These are phyloP conservation scores for Ctenoplectra terminalis DNA, from an alignment of 1,140 invertebrate species.

Conservation along the genomic window DNA sequence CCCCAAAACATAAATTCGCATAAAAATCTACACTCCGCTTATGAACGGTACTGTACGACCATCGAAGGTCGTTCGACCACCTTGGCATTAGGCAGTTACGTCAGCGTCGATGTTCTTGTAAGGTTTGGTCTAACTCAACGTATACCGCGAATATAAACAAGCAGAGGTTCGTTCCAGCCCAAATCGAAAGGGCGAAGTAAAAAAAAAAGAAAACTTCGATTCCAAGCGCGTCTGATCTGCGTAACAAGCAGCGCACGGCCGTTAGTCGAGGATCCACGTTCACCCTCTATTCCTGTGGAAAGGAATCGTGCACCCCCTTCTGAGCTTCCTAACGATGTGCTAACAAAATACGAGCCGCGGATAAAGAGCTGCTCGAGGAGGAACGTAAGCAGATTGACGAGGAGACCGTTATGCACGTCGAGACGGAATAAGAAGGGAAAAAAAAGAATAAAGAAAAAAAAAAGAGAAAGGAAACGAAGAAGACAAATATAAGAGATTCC, in stretches of 20 bases:
- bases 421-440: conserved; percentile 39
- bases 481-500: conserved; percentile 49
- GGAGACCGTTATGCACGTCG: conserved; percentile 39
- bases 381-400: conserved; percentile 80
- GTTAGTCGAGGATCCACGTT: conserved; percentile 46
- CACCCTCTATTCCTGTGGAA: conserved; percentile 43
- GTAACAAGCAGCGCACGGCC: conserved; percentile 75
- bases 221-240: conserved; percentile 77
- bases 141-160: background rate
- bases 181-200: background rate
- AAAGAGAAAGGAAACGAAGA: conserved; percentile 16
- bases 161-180: background rate
- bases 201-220: conserved; percentile 69
- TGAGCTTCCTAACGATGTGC: conserved; percentile 80
- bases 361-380: conserved; percentile 72
- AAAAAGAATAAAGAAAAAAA: background rate
- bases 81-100: conserved; percentile 19
- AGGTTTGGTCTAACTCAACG: background rate
- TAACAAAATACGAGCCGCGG: conserved; percentile 78
- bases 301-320: conserved; percentile 74
- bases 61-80: background rate
- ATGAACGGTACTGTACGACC: no score
- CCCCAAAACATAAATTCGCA: no score
- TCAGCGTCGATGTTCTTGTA: conserved; percentile 32
- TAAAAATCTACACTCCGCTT: no score